Conservation (phyloP, 2,797 vertebrate species). For the Phalloptychus januarius region DNA sequence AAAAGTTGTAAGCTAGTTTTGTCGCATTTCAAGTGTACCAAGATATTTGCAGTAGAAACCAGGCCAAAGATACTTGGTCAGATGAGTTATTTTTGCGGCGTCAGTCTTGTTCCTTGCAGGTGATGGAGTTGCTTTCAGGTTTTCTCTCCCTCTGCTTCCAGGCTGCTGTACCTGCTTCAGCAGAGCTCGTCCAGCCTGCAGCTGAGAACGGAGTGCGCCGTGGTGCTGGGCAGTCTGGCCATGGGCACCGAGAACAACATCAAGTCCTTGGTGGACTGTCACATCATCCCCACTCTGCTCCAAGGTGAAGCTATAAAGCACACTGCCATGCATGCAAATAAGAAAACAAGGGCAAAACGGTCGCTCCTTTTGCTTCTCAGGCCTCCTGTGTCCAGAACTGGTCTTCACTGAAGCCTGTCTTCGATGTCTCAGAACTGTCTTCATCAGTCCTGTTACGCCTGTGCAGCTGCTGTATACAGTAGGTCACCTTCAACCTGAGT, state of each 20-base stretch:
- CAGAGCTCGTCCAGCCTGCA: slow-evolving; percentile 93
- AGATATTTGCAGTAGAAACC: too few relatives aligned
- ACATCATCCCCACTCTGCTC: slow-evolving; percentile 96
- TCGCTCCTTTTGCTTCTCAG: slow-evolving; percentile 65
- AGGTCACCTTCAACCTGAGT: slow-evolving; percentile 56
- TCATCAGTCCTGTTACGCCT: slow-evolving; percentile 97
- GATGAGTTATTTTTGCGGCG: neutral
- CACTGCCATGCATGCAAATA: neutral
- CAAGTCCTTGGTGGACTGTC: slow-evolving; percentile 98
- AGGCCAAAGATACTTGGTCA: too few relatives aligned
- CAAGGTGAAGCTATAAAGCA: slow-evolving; percentile 85
- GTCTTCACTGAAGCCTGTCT: slow-evolving; percentile 97
- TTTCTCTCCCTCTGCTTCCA: slow-evolving; percentile 52
- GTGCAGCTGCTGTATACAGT: slow-evolving; percentile 98
- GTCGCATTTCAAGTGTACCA: too few relatives aligned
- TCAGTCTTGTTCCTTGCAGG: neutral
- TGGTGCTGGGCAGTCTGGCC: slow-evolving; percentile 96
- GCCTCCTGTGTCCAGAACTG: slow-evolving; percentile 91
- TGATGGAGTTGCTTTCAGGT: neutral
- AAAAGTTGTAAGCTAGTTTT: too few relatives aligned
- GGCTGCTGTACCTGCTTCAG: slow-evolving; percentile 96
- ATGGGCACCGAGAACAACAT: slow-evolving; percentile 99
- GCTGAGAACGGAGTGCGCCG: slow-evolving; percentile 93
- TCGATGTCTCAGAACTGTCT: slow-evolving; percentile 95
- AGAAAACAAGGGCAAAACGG: neutral